These are phyloP conservation scores for Polia nebulosa DNA, from an alignment of 2,888 invertebrate species.

Conservation along the genomic window DNA sequence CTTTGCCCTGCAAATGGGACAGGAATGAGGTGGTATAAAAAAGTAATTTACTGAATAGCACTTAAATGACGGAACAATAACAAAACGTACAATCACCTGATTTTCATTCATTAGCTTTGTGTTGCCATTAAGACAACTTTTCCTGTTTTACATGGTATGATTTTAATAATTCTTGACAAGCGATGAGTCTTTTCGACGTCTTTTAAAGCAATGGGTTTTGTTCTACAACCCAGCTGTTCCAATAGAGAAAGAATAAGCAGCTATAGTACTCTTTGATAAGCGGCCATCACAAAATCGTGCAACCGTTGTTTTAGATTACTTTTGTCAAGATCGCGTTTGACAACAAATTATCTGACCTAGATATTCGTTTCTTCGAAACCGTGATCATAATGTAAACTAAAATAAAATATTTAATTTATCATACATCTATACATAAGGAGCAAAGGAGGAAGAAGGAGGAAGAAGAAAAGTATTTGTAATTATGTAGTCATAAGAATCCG, in stretches of 20 bases:
- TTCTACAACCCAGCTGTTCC: too few relatives aligned
- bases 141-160: neutral
- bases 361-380: neutral
- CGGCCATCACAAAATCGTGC: neutral
- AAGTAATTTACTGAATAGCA: neutral
- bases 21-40: too few relatives aligned
- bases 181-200: neutral
- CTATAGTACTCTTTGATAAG: too few relatives aligned
- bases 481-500: too few relatives aligned
- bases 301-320: too few relatives aligned
- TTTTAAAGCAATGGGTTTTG: neutral
- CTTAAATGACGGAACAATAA: constrained; percentile 18
- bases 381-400: neutral
- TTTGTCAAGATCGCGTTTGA: too few relatives aligned
- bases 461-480: too few relatives aligned
- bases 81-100: constrained; percentile 61
- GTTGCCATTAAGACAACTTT: constrained; percentile 21
- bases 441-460: too few relatives aligned
- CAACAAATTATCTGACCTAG: neutral
- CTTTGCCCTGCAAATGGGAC: too few relatives aligned
- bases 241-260: neutral
- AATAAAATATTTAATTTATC: too few relatives aligned
- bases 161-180: neutral
- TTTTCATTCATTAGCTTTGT: neutral
- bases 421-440: too few relatives aligned